Evolutionary conservation across 2,888 invertebrate species (phyloP), one percentile per base, ranked within the genome.

Genomic region (Mythimna loreyi): DNA sequence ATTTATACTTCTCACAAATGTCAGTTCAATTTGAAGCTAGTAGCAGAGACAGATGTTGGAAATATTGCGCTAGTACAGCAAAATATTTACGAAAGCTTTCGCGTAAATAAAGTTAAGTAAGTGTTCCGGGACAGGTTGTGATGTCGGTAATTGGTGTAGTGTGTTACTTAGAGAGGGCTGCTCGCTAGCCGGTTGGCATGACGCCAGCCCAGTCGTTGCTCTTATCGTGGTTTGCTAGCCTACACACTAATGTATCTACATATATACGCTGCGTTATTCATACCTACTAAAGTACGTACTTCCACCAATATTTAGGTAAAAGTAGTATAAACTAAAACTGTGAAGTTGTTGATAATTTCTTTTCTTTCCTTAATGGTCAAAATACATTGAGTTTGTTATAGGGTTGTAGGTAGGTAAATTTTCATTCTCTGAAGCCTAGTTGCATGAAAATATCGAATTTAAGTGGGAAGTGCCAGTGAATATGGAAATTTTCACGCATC

Each of bases 161-260:
- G 78, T 82, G 80, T 82, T 80, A 81, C 76, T 79, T 82, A 75
- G 62, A 52, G 70, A 78, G 76, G 76, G 75, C 72, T 80, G 74
- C 60, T 76, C 67, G 83, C 78, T 68, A 76, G 77, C 67, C 76
- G 68, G 75, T 81, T 88, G 87, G 88, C 86, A 70, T 64, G 60
- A 52, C 43, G 87, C 89, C 87, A 87, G 71, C 73, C 49, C 62
- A 82, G 78, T 78, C 83, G 72, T 81, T 85, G 81, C 87, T 83
- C 87, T 84, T 86, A 86, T 84, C 84, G 79, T 65, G 72, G 76
- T 64, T 73, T 62, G 72, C 63, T 58, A 70, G 71, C 68, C 62
- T 66, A 72, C 75, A 75, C 74, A 78, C 75, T 66, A 74, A 74
- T 77, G 67, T 67, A 60, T 55, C 33, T 53, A 30, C 30, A 52